These are phyloP conservation scores for Anguilla megastoma DNA, from an alignment of 2,797 vertebrate species.

Conservation along the genomic window DNA sequence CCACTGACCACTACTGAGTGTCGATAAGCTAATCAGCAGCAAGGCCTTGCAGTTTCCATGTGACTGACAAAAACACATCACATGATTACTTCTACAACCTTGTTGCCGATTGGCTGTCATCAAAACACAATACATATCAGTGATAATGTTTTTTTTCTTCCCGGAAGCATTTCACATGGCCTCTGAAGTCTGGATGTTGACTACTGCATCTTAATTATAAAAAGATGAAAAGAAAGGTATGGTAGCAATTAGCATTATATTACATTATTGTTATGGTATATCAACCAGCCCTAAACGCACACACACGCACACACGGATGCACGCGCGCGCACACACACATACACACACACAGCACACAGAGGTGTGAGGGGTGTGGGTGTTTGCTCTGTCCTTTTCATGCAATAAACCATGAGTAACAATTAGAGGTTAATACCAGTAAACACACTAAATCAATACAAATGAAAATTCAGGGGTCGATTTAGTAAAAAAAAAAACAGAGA, in stretches of 20 bases:
- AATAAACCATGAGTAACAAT: conserved; percentile 71
- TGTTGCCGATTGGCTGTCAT: not conserved
- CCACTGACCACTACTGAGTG: not conserved
- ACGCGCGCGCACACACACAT: not conserved
- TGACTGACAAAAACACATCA: not conserved
- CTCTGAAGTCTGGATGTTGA: not conserved
- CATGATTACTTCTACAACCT: not conserved
- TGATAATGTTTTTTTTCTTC: not conserved
- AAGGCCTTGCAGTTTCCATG: not conserved
- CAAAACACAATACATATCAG: not conserved
- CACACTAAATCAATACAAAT: conserved; percentile 56
- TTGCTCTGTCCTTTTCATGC: conserved; percentile 77
- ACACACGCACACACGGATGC: not conserved
- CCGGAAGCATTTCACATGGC: not conserved
- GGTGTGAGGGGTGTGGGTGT: conserved; percentile 62
- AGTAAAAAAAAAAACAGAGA: conserved; percentile 58
- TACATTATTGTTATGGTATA: not conserved
- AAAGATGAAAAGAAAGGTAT: not conserved
- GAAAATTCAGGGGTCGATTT: conserved; percentile 94
- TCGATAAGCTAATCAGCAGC: not conserved
- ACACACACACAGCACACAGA: conserved; percentile 57
- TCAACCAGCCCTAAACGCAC: not conserved
- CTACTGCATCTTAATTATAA: not conserved
- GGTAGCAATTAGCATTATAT: not conserved
- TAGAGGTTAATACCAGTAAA: conserved; percentile 66